Conservation (phyloP, 2,797 vertebrate species). For the Poecile montanus region DNA sequence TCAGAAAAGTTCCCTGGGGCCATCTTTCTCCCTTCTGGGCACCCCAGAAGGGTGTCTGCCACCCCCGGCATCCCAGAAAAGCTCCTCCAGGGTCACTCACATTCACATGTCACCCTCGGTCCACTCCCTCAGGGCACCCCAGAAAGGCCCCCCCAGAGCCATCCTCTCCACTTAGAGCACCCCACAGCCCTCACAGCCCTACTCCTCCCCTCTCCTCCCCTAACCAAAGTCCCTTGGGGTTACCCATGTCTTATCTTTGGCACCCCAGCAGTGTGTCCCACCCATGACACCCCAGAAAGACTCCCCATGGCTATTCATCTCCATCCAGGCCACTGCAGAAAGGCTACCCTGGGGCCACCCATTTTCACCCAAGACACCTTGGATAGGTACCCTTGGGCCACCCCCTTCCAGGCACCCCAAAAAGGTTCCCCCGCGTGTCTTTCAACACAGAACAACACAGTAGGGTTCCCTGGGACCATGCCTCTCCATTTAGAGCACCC, state of each 20-base stretch:
- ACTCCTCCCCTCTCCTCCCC: neutral
- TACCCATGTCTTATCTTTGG: neutral
- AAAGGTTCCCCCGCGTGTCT: neutral
- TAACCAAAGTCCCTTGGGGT: neutral
- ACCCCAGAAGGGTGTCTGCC: neutral
- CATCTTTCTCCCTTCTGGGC: neutral
- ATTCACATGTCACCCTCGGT: neutral
- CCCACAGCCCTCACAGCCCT: neutral
- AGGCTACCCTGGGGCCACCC: neutral
- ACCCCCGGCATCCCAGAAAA: neutral
- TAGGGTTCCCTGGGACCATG: neutral
- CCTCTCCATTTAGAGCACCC: neutral
- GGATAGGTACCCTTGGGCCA: neutral
- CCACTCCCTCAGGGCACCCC: neutral
- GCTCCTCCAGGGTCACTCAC: neutral
- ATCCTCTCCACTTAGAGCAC: neutral
- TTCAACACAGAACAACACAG: neutral
- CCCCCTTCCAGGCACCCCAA: too few relatives aligned
- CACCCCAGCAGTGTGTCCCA: neutral
- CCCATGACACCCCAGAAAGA: neutral
- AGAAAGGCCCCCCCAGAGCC: neutral
- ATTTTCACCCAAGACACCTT: neutral
- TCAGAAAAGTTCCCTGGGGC: neutral
- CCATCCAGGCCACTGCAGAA: neutral
- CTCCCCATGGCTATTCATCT: neutral